A percentile compares a stretch with the other conserved stretches of the same genome.
These are phyloP conservation scores for Alloplasta piceator DNA, from an alignment of 2,888 invertebrate species.

Conservation along the genomic window DNA sequence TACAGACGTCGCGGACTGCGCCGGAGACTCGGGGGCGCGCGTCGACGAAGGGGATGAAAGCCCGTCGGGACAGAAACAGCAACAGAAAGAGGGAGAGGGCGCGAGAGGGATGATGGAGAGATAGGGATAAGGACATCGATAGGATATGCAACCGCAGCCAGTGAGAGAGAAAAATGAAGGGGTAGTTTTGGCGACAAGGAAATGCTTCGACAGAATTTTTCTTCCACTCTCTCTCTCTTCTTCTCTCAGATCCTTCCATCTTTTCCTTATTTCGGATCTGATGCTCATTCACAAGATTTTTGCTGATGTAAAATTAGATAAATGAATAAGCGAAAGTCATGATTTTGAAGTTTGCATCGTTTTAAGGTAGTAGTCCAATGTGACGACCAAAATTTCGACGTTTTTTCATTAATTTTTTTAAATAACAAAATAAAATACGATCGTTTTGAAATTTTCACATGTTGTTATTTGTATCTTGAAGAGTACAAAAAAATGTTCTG, in stretches of 20 bases:
- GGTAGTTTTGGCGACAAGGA: constrained; percentile 48
- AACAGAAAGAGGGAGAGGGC: constrained; percentile 76
- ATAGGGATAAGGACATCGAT: constrained; percentile 82
- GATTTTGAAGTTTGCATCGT: no score
- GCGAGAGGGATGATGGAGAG: constrained; percentile 84
- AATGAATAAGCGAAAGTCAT: no score
- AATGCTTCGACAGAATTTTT: constrained; percentile 33
- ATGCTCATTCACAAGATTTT: no score
- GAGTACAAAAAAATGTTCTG: no score
- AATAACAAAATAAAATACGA: no score
- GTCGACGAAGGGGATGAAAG: constrained; percentile 67
- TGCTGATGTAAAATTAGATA: no score
- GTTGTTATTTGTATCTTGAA: no score
- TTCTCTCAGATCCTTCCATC: constrained; percentile 6
- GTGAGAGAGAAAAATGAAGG: constrained; percentile 69
- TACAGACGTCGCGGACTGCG: constrained; percentile 49
- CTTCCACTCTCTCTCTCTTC: neutral
- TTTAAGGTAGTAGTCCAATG: no score
- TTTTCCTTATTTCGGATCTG: no score
- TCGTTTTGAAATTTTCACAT: no score
- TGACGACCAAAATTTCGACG: no score
- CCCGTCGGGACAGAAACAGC: constrained; percentile 76
- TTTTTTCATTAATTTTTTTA: no score
- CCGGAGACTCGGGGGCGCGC: constrained; percentile 65
- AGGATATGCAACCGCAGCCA: constrained; percentile 82